Conservation (phyloP, 2,888 invertebrate genomes). For the Plebejus anna region DNA sequence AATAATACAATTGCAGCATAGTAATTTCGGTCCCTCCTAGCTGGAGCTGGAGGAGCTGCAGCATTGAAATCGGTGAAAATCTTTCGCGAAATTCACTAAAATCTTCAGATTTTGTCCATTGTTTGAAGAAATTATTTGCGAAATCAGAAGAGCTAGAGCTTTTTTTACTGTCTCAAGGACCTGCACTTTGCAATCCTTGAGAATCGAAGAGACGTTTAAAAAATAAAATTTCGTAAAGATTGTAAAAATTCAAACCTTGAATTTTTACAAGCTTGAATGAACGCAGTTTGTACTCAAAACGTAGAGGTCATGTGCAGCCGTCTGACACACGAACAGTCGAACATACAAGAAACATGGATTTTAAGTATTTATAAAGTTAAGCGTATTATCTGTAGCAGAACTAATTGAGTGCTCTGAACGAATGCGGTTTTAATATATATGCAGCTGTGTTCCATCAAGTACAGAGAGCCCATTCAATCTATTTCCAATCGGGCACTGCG, state of each 20-base stretch:
- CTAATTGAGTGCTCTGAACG: constrained; percentile 19
- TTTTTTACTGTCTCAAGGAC: too few relatives aligned
- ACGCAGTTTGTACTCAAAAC: neutral
- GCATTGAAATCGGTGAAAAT: neutral
- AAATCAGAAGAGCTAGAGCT: neutral
- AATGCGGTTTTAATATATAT: constrained; percentile 30
- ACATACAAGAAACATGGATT: neutral
- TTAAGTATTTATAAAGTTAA: neutral
- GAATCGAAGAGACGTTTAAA: too few relatives aligned
- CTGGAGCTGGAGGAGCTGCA: neutral
- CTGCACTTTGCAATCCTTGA: too few relatives aligned
- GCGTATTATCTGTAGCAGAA: constrained; percentile 15
- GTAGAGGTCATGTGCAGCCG: constrained; percentile 6
- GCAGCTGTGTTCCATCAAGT: constrained; percentile 62
- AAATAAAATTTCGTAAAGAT: too few relatives aligned
- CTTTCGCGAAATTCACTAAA: neutral
- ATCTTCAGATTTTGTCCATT: neutral
- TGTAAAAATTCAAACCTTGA: too few relatives aligned
- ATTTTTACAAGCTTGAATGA: neutral
- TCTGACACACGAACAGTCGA: neutral
- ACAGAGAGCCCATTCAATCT: constrained; percentile 27
- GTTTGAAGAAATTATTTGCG: neutral
- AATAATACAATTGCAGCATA: neutral
- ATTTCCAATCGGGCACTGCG: constrained; percentile 24
- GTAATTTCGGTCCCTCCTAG: neutral